These are phyloP conservation scores for Epicampocera succincta DNA, from an alignment of 2,888 invertebrate species.

Conservation along the genomic window DNA sequence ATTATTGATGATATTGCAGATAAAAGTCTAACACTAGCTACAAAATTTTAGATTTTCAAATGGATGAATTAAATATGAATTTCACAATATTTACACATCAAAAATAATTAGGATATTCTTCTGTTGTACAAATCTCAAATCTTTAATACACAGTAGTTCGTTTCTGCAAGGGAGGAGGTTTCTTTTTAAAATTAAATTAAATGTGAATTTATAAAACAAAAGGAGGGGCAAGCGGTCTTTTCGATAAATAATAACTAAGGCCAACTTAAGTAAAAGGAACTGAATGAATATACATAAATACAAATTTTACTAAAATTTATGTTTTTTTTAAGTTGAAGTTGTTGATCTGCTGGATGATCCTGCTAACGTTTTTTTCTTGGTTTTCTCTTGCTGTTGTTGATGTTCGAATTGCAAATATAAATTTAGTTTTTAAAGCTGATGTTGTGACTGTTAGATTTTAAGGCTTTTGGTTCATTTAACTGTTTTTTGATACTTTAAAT, in stretches of 20 bases:
- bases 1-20: conserved; percentile 56
- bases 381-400: conserved; percentile 26
- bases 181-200: neutral
- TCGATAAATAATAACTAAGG: neutral
- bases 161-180: neutral
- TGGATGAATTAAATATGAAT: conserved; percentile 11
- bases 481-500: neutral
- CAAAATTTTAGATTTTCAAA: conserved; percentile 16
- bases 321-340: conserved; percentile 48
- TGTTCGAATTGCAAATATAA: neutral
- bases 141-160: conserved; percentile 19
- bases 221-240: no score
- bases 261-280: no score
- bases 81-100: conserved; percentile 43
- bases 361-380: conserved; percentile 51
- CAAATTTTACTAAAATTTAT: conserved; percentile 3
- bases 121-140: conserved; percentile 28
- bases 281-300: no score
- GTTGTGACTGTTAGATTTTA: conserved; percentile 36
- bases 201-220: neutral
- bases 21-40: conserved; percentile 25
- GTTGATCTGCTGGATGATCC: conserved; percentile 40
- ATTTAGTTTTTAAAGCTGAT: conserved; percentile 21
- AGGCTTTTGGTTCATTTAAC: conserved; percentile 39
- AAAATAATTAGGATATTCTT: conserved; percentile 39